Base-by-base conservation (phyloP, 2,113 vertebrate genomes). In the Blennius ocellaris region DNA sequence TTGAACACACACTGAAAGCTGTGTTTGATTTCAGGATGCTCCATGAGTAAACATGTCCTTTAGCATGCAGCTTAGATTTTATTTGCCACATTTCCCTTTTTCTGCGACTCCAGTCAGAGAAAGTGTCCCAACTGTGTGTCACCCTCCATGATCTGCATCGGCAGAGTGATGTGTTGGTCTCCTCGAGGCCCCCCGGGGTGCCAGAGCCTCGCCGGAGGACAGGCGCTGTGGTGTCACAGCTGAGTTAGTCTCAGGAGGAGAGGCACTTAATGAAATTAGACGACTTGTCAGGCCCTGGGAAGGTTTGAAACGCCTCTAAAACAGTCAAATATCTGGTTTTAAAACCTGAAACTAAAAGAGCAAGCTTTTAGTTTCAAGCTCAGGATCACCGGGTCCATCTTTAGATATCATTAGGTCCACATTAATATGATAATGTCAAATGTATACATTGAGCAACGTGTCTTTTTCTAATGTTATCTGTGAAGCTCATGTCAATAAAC, bases 211-310 rank as follows among this genome's bases (percentile, higher is more conserved):
- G 8, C 43, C 6, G 36, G 69, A 79, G 73, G 65, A 81, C 71
- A 65, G 69, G 53, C 11, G 9, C 60, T 45, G 54, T 17, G 1
- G 61, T 71, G 78, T 78, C 57, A 60, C 67, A 65, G 66, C 55
- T 59, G 52, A 43, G 72, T 68, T 67, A 6, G 57, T 55, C 77
- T 69, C 64, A 30, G 62, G 11, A 41, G 48, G 11, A 48, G 12
- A 11, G 9, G 57, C 53, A 71, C 63, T 82, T 78, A 69, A 76
- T 83, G 69, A 69, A 81, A 84, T 87, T 73, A 78, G 61, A 75
- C 30, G 61, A 62, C 82, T 51, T 8, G 4, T 43, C 74, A 66
- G 38, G n/a, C n/a, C n/a, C n/a, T n/a, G n/a, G n/a, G n/a, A n/a
- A n/a, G n/a, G 52, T 30, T 30, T 2, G 21, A 30, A 4, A 30